phyloP scores from a whole-genome alignment of 1,140 invertebrate species.

The Zaprionus inermis region DNA sequence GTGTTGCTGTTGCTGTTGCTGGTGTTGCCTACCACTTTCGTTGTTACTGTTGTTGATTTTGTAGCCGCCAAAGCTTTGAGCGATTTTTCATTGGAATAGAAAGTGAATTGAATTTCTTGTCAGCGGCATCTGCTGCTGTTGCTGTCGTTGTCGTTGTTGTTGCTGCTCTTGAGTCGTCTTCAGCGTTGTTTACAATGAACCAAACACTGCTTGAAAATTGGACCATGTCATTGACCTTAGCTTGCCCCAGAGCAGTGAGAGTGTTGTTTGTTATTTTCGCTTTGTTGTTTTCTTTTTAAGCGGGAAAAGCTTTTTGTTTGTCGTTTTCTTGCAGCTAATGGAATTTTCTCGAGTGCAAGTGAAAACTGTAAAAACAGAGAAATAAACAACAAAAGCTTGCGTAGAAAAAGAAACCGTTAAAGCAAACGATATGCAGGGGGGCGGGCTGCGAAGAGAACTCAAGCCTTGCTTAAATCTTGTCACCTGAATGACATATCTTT shows the following conservation, averaged over 20 bases:
- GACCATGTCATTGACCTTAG: slow-evolving; percentile 82
- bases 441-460: background rate
- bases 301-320: slow-evolving; percentile 43
- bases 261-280: slow-evolving; percentile 50
- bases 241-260: slow-evolving; percentile 71
- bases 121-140: slow-evolving; percentile 16
- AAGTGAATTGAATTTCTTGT: slow-evolving; percentile 83
- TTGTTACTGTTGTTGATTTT: slow-evolving; percentile 78
- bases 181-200: slow-evolving; percentile 67
- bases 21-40: slow-evolving; percentile 78
- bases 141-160: slow-evolving; percentile 19
- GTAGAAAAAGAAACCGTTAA: background rate
- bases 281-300: slow-evolving; percentile 14
- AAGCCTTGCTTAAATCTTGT: background rate
- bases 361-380: background rate
- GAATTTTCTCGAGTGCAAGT: slow-evolving; percentile 53
- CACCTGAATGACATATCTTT: slow-evolving; percentile 8
- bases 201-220: slow-evolving; percentile 55
- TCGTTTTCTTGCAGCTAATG: slow-evolving; percentile 1
- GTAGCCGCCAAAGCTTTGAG: slow-evolving; percentile 70
- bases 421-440: too few species aligned
- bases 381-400: background rate
- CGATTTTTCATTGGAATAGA: slow-evolving; percentile 84
- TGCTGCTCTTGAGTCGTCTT: slow-evolving; percentile 66
- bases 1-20: slow-evolving; percentile 67